These are phyloP conservation scores for Pelusios castaneus DNA, from an alignment of 2,113 vertebrate genomes.

Conservation along the genomic window DNA sequence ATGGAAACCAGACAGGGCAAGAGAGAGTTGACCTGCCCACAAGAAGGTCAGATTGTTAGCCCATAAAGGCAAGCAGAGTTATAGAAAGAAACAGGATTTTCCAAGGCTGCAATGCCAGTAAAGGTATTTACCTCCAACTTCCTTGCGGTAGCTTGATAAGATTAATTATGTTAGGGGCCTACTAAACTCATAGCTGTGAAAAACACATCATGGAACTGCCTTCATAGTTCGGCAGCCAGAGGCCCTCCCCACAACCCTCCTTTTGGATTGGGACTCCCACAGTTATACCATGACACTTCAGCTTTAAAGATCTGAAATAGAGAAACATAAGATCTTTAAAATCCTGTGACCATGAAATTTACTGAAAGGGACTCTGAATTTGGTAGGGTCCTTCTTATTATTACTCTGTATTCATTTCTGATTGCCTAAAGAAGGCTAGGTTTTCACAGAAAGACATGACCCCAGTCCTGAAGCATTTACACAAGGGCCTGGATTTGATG, in stretches of 20 bases:
- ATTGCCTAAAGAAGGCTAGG: no score
- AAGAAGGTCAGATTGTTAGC: not conserved
- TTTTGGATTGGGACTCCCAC: not conserved
- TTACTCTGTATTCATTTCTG: no score
- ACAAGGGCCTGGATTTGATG: no score
- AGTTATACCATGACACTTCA: not conserved
- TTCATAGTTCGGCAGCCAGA: not conserved
- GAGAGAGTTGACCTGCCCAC: not conserved
- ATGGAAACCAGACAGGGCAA: not conserved
- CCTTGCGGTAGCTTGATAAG: not conserved
- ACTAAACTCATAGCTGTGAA: not conserved
- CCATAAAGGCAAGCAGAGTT: not conserved
- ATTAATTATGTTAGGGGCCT: not conserved
- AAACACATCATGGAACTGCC: no score
- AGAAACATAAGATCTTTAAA: no score
- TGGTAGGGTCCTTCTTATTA: no score
- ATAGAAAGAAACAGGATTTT: not conserved
- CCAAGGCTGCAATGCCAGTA: not conserved
- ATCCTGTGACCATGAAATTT: no score
- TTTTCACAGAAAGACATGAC: no score
- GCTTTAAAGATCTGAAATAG: no score
- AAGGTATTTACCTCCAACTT: not conserved
- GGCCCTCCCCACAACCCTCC: no score
- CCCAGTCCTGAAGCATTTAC: no score
- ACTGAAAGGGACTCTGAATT: no score